Evolutionary conservation across 2,113 vertebrate genomes (phyloP).

Genomic region (Cromileptes altivelis): DNA sequence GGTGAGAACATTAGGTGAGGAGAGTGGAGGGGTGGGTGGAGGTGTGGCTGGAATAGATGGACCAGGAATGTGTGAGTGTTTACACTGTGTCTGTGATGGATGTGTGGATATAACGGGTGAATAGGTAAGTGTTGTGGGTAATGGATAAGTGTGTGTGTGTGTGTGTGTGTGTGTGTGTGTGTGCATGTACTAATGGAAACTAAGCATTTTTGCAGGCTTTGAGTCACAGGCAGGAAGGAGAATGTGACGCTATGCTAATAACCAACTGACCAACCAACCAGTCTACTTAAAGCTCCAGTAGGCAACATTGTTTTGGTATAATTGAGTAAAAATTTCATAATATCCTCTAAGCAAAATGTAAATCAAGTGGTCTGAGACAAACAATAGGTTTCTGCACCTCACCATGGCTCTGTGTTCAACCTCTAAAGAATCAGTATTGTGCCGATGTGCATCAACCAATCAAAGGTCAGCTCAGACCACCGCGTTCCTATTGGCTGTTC

Average conservation of each 20-base stretch:
- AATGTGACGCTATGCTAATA: neutral
- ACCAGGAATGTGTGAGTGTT: neutral
- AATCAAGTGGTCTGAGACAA: too few species aligned
- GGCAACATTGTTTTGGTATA: too few species aligned
- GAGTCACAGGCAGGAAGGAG: neutral
- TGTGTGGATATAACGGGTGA: conserved; percentile 13
- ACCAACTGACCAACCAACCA: neutral
- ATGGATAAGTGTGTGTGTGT: neutral
- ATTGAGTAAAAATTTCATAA: too few species aligned
- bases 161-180: neutral
- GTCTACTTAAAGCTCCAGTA: neutral
- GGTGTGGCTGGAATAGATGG: conserved; percentile 41
- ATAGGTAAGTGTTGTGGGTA: neutral
- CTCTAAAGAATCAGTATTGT: too few species aligned
- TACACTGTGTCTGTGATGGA: neutral
- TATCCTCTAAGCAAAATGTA: too few species aligned
- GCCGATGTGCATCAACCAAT: too few species aligned
- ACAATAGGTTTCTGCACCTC: too few species aligned
- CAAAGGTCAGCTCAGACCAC: too few species aligned
- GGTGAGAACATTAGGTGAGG: conserved; percentile 30
- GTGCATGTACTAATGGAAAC: neutral
- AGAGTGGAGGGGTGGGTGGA: conserved; percentile 12
- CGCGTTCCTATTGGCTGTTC: too few species aligned
- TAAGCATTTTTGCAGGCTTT: neutral
- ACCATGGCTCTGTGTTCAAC: too few species aligned